Percentiles rank a stretch among this genome's conserved stretches.
Conservation (phyloP, 2,113 vertebrate genomes). For the Cochlearius cochlearius region DNA sequence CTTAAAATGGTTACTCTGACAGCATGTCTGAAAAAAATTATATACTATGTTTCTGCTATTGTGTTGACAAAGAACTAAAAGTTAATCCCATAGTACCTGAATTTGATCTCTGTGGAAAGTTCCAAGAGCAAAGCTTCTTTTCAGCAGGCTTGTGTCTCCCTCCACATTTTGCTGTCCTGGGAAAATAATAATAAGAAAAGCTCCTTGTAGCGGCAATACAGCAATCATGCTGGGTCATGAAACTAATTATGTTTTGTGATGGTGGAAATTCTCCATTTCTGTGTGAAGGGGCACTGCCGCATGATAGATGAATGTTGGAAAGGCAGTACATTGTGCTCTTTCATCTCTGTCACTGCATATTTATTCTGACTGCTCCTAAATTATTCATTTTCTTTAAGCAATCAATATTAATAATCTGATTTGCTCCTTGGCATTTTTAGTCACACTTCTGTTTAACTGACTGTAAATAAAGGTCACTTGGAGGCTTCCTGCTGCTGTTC, state of each 20-base stretch:
- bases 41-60: neutral
- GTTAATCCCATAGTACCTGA: constrained; percentile 22
- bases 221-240: constrained; percentile 71
- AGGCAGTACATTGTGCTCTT: constrained; percentile 68
- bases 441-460: constrained; percentile 88
- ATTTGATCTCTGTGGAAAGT: constrained; percentile 46
- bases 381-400: constrained; percentile 89
- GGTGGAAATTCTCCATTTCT: constrained; percentile 75
- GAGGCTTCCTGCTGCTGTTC: constrained; percentile 84
- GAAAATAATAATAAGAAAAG: constrained; percentile 19
- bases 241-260: constrained; percentile 75
- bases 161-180: neutral
- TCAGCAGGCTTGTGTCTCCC: neutral
- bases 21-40: neutral
- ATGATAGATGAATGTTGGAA: constrained; percentile 74
- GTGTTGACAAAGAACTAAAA: constrained; percentile 51
- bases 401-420: constrained; percentile 90
- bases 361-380: constrained; percentile 84
- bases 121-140: constrained; percentile 22
- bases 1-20: neutral
- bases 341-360: constrained; percentile 79
- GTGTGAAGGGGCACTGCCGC: constrained; percentile 39
- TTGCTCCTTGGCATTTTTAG: constrained; percentile 86
- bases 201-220: constrained; percentile 32
- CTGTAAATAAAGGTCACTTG: constrained; percentile 90